Evolutionary conservation across 1,140 invertebrate genomes (phyloP).

Genomic region (Euura saliciscinereae): DNA sequence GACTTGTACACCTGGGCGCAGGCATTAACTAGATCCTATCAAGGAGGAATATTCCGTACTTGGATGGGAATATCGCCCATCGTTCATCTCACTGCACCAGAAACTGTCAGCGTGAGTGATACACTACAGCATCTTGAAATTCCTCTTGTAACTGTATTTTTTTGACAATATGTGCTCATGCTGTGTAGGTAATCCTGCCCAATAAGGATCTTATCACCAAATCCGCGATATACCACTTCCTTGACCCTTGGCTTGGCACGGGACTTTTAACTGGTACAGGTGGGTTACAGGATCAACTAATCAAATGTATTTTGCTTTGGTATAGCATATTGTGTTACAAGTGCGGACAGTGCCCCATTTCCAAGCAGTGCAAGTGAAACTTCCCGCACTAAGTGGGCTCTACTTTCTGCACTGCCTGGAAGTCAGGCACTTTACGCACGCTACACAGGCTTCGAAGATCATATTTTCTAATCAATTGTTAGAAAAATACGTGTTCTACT

Average conservation of each 20-base stretch:
- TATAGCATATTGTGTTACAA: neutral
- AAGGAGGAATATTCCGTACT: constrained; percentile 35
- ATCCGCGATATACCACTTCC: constrained; percentile 66
- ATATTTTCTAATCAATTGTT: no score
- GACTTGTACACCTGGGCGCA: constrained; percentile 31
- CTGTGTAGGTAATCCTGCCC: constrained; percentile 39
- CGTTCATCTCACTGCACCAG: constrained; percentile 40
- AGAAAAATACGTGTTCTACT: no score
- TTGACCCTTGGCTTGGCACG: constrained; percentile 71
- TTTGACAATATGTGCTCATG: neutral
- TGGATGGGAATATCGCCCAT: constrained; percentile 31
- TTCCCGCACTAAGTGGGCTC: no score
- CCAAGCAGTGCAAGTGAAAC: no score
- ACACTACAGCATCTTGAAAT: neutral
- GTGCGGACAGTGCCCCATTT: neutral
- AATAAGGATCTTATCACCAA: constrained; percentile 67
- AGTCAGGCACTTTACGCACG: no score
- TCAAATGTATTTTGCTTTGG: no score
- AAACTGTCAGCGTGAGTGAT: constrained; percentile 38
- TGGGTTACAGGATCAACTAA: constrained; percentile 29
- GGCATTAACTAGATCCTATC: constrained; percentile 22
- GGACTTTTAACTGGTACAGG: constrained; percentile 70
- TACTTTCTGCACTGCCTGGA: no score
- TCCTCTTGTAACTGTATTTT: constrained; percentile 20
- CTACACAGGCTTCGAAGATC: no score